A percentile compares a stretch with the other conserved stretches of the same genome.
phyloP scores from a whole-genome alignment of 2,113 vertebrate species.

The Haliaeetus leucogaster region DNA sequence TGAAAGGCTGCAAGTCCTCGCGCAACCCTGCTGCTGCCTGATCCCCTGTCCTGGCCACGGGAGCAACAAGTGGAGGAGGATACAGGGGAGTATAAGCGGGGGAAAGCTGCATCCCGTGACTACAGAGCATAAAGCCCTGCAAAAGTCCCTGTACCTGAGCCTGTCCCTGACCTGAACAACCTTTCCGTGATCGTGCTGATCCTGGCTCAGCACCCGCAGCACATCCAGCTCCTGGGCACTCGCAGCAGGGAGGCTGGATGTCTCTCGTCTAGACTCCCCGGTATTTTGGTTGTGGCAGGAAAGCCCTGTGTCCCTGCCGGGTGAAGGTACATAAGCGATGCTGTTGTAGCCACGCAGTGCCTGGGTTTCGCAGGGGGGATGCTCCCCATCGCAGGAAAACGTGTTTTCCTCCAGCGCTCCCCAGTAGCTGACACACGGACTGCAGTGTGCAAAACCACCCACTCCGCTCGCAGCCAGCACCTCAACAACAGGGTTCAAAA shows the following conservation, averaged over 20 bases:
- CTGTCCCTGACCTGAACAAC: background rate
- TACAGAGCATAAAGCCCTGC: background rate
- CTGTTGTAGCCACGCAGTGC: fast-evolving
- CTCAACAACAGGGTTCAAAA: background rate
- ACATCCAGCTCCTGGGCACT: background rate
- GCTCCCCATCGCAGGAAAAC: background rate
- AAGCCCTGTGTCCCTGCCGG: background rate
- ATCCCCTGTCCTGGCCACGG: background rate
- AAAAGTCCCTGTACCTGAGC: background rate
- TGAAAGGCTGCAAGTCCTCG: background rate
- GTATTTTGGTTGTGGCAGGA: background rate
- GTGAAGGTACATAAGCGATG: background rate
- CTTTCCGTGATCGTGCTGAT: fast-evolving
- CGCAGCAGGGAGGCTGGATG: no score
- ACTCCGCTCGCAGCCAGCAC: background rate
- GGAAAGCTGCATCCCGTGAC: background rate
- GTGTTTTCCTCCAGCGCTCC: background rate
- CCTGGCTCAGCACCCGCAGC: background rate
- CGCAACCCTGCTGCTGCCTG: background rate
- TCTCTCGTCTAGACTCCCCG: fast-evolving
- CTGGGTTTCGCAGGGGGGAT: fast-evolving
- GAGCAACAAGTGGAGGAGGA: background rate
- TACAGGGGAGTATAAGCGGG: background rate
- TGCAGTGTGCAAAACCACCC: fast-evolving
- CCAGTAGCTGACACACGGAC: background rate